Base-by-base conservation (phyloP, 2,888 invertebrate species). In the Strigamia transsilvanica region DNA sequence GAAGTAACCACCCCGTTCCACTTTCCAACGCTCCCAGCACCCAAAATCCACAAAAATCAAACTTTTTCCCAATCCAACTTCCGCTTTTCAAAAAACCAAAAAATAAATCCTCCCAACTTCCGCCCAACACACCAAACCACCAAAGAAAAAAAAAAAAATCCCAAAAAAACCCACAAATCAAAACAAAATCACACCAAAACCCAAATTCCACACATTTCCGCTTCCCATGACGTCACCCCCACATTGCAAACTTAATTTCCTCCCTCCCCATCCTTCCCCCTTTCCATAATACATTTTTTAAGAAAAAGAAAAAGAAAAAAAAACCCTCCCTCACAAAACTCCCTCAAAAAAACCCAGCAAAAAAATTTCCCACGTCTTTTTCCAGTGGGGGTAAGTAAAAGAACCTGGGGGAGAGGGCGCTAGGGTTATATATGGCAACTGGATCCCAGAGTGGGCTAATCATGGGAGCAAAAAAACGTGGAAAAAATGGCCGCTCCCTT, bases 351-450 rank as follows among this genome's bases (percentile, higher is more conserved):
- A 66, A 66, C 7, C 3, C 23, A 27, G 66, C 66, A 66, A 66
- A 66, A 66, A 66, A 66, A 51, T 51, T 66, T 66, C 66, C 66
- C 66, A 66, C 66, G 66, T 66, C 66, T 66, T 66, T 66, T 51
- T 66, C 7, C 23, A 12, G 23, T 9, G 66, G 66, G 66, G 27
- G 27, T 27, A 27, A 27, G 27, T 66, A 66, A 66, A 66, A 66
- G 66, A 66, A 66, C 7, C 66, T 15, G 27, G 66, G 66, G 66
- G 66, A 66, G 66, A 66, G 66, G 66, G 66, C 66, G 66, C 23
- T 66, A 66, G 66, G 66, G 66, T 66, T 66, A 66, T 66, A 66
- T 66, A 66, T 66, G 66, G 66, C 66, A 66, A 66, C 66, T 66
- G 66, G 66, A 66, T 66, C 66, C 27, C 9, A 66, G 66, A 66